Evolutionary conservation across 2,113 vertebrate genomes (phyloP), one percentile per base, ranked within the genome.

Genomic region (Propithecus coquereli): DNA sequence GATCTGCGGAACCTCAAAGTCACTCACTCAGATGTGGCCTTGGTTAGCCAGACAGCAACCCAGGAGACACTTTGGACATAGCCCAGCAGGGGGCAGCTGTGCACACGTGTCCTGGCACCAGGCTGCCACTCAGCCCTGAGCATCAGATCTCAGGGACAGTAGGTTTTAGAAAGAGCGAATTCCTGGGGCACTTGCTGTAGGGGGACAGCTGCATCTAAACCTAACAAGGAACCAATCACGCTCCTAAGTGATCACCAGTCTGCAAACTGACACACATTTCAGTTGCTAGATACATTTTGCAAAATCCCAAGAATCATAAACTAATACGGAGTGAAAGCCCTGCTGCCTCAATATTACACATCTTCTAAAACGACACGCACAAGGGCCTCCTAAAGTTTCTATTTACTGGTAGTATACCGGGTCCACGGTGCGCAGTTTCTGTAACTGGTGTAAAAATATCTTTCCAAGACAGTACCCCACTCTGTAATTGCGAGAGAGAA

Each of bases 41-140:
- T 23, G 54, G 89, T 52, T 43, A 84, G 68, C 63, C 3, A 0
- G 70, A 59, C 2, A 2, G 43, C n/a, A 10, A 37, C 65, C n/a
- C 23, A 2, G 87, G 70, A 34, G 82, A 45, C 0, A 3, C 47
- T 16, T 0, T 34, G 22, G 54, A 71, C 34, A 68, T 5, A 32
- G n/a, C 93, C 63, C 76, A 86, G 90, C 61, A 89, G 92, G 95
- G 91, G 87, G 91, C 86, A 83, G 88, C 94, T 83, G 88, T 45
- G 92, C 10, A 2, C 8, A 20, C 71, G 17, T 0, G 1, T 57
- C 66, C 88, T 4, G 4, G 59, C 71, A 16, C 45, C 85, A 32
- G 52, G 50, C 34, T 12, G 77, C 32, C 76, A 32, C 32, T 57
- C 8, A 18, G 65, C 74, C 45, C 43, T 16, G 23, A 63, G 47